Evolutionary conservation across 2,113 vertebrate genomes (phyloP), one percentile per base, ranked within the genome.

Genomic region (Zosterops borbonicus): DNA sequence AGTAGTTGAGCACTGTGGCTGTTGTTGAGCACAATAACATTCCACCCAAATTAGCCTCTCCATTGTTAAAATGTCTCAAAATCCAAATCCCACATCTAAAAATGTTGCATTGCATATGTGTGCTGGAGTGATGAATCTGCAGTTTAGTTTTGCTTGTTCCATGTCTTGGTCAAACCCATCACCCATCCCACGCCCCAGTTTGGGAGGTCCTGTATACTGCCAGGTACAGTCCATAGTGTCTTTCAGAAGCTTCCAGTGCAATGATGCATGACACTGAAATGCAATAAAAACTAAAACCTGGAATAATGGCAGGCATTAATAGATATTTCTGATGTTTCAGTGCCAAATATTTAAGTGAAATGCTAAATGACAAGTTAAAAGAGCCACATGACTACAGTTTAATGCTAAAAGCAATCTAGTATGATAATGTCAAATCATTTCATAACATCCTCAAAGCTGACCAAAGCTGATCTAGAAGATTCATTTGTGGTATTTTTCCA

Each of bases 181-280:
- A 3, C 49, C 52, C 1, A 1, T 83, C 59, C 42, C n/a, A 14
- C 0, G 0, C 70, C 46, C 27, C 62, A 50, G 6, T 52, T 18
- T 62, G 62, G 65, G 73, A 49, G 31, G 23, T 68, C 70, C 77
- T 82, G 37, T 49, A 68, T 5, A 3, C 25, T 84, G 77, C 49
- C 16, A 53, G 58, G 55, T 50, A 58, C 62, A 29, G n/a, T 24
- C 55, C 59, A 53, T 41, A 70, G 1, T 2, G 1, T 79, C 62
- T 68, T 83, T 56, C 24, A 35, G 86, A 86, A 73, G 59, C 68
- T 74, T 94, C 46, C 47, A 73, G 62, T 60, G 65, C 78, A 76
- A 9, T 6, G 23, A 39, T 79, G 49, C 53, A 12, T 23, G 39
- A 28, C 62, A 46, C 50, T 76, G 50, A 92, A 94, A 88, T 69